phyloP scores from a whole-genome alignment of 2,113 vertebrate species.

The Gavia stellata region DNA sequence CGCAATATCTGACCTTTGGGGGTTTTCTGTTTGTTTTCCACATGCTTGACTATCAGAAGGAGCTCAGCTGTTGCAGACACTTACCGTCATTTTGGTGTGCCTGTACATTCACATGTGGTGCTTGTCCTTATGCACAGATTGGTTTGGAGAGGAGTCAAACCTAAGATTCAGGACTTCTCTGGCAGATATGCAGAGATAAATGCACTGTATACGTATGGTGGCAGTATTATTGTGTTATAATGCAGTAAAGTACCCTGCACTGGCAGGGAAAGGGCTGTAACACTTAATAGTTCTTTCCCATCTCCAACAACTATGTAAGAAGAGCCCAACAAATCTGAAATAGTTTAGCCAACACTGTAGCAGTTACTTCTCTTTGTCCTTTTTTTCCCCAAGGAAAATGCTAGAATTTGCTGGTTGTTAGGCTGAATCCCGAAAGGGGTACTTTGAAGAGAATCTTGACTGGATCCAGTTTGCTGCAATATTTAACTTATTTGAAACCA shows the following conservation, averaged over 20 bases:
- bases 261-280: not conserved
- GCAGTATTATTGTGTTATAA: not conserved
- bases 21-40: not conserved
- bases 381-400: not conserved
- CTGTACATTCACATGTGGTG: not conserved
- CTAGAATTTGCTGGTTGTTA: not conserved
- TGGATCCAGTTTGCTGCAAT: not conserved
- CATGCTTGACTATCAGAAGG: not conserved
- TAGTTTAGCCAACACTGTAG: not conserved
- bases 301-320: not conserved
- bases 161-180: not conserved
- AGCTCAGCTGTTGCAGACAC: not conserved
- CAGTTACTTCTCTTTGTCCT: not conserved
- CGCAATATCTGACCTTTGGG: not conserved
- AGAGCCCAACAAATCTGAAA: not conserved
- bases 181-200: not conserved
- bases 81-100: not conserved
- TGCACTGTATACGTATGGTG: not conserved
- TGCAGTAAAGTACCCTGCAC: not conserved
- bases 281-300: not conserved
- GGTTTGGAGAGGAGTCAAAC: not conserved
- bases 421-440: not conserved
- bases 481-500: not conserved
- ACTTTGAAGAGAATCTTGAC: not conserved
- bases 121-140: not conserved